Conservation (phyloP, 2,888 invertebrate genomes). For the Torymus tubicola region DNA sequence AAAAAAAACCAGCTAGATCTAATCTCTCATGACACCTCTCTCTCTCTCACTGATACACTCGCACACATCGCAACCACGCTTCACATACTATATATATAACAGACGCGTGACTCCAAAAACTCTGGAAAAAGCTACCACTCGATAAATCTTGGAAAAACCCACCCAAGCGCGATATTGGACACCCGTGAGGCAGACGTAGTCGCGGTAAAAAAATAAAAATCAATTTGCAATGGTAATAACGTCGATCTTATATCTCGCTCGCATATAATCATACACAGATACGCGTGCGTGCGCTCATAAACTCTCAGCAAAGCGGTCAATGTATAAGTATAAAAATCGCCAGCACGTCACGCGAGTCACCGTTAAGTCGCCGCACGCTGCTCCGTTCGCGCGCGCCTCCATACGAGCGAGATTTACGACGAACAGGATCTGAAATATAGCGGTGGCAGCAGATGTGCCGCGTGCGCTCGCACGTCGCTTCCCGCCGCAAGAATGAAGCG, state of each 20-base stretch:
- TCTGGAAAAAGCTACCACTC: no score
- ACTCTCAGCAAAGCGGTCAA: no score
- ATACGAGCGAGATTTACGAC: constrained; percentile 16
- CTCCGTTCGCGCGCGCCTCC: background rate
- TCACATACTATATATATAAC: no score
- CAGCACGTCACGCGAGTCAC: background rate
- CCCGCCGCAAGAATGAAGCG: background rate
- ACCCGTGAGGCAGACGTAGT: background rate
- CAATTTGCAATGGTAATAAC: constrained; percentile 37
- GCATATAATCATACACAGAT: no score
- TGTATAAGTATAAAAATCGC: background rate
- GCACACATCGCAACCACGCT: no score
- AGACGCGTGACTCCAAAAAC: no score
- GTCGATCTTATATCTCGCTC: background rate
- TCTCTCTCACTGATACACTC: no score
- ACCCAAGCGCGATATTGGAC: constrained; percentile 11
- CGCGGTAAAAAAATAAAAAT: background rate
- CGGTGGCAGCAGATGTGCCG: constrained; percentile 26
- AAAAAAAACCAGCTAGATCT: no score
- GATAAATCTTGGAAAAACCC: background rate
- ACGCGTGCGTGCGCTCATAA: background rate
- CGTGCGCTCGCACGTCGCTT: background rate
- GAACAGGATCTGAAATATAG: background rate
- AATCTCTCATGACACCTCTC: no score
- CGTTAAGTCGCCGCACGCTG: background rate